phyloP scores from a whole-genome alignment of 2,888 invertebrate species.

The Timema cristinae region DNA sequence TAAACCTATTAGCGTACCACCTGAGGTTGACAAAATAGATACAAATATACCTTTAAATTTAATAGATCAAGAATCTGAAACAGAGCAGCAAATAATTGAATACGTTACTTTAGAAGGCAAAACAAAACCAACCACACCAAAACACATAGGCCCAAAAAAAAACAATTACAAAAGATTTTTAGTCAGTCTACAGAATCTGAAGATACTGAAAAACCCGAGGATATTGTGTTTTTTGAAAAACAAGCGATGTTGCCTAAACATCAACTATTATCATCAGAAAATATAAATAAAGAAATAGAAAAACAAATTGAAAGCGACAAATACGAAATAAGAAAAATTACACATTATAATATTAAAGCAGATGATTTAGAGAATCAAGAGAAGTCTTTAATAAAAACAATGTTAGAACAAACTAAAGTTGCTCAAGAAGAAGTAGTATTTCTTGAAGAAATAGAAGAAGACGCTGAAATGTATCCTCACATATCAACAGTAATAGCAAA shows the following conservation, averaged over 20 bases:
- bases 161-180: slow-evolving; percentile 49
- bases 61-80: slow-evolving; percentile 30
- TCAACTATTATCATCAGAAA: slow-evolving; percentile 14
- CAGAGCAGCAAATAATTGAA: background rate
- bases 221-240: background rate
- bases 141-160: slow-evolving; percentile 47
- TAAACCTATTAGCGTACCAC: background rate
- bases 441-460: slow-evolving; percentile 23
- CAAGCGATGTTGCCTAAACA: background rate
- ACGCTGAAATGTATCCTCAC: slow-evolving; percentile 36
- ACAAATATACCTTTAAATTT: background rate
- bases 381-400: too few relatives aligned
- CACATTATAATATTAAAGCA: too few relatives aligned
- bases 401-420: background rate
- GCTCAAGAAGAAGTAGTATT: slow-evolving; percentile 12
- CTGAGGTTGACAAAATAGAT: slow-evolving; percentile 26
- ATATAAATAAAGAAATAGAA: slow-evolving; percentile 26
- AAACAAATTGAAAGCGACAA: slow-evolving; percentile 20
- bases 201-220: slow-evolving; percentile 35
- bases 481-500: slow-evolving; percentile 41
- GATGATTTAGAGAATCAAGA: too few relatives aligned
- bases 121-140: slow-evolving; percentile 34
- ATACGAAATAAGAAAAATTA: slow-evolving; percentile 8
- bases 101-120: too few relatives aligned
- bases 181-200: slow-evolving; percentile 41